Base-by-base conservation (phyloP, 2,797 vertebrate genomes). In the Australoheros facetus region DNA sequence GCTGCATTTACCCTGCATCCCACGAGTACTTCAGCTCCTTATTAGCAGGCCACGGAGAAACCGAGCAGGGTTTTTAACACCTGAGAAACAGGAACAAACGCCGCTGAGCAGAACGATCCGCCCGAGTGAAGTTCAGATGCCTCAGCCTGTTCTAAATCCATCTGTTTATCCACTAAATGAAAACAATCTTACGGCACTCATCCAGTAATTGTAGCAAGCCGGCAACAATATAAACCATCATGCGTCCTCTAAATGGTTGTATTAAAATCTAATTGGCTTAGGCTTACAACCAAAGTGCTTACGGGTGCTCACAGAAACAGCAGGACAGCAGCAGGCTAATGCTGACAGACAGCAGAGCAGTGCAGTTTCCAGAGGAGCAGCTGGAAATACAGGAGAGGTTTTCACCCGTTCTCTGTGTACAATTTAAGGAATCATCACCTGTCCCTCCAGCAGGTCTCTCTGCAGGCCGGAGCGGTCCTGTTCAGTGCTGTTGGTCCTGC, bases 401-500 rank as follows among this genome's bases (percentile, higher is more conserved):
- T 39, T 17, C 42, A 69, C 10, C 42, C 2, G 1, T 21, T 45
- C 26, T 16, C 21, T 8, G 17, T 19, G 17, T 57, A 30, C 11
- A 73, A 14, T 19, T 32, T 17, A 19, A 54, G 30, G 14, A 55
- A n/a, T 7, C 2, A 21, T 78, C 64, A 98, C 98, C 95, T 99
- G 98, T 86, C 96, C 97, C 89, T 99, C 98, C 94, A 99, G 89
- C 96, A 99, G 96, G 81, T 99, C 95, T 88, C 98, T 96, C 71
- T 98, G 97, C 89, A 98, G 94, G 26, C 94, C 96, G 0, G 96
- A 93, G 42, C 98, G 96, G 2, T 99, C 98, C 90, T 99, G 98
- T 92, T 99, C 98, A 0, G 98, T 98, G 94, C 98, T 99, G 96
- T 99, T 99, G 83, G 98, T 99, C 90, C 98, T 95, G 79, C 98